Base-by-base conservation (phyloP, 2,888 invertebrate genomes). In the Parnassius apollo region DNA sequence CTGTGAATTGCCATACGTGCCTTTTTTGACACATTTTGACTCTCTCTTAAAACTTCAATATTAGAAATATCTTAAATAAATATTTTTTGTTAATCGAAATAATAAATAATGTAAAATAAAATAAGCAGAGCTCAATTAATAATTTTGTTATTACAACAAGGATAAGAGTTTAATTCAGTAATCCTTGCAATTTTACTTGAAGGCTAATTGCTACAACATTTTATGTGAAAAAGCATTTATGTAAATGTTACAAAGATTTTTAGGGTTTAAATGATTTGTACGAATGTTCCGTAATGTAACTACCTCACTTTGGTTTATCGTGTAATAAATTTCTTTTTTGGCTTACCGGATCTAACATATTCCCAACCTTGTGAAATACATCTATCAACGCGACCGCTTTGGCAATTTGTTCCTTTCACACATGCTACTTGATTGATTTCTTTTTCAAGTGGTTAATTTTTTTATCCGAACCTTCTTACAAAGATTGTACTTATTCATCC, bases 271-370 rank as follows among this genome's bases (percentile, higher is more conserved):
- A 49, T 4, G 8, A 49, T 49, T 12, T 49, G 18, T 7, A 13
- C 18, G 49, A 13, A 13, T 18, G 1, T 13, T 1, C 7, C 35
- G 35, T 35, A 35, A 35, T 7, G 35, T 35, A 35, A 35, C 35
- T 35, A 35, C 35, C 35, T 46, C 46, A 46, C 46, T 46, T 46
- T 46, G 46, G 46, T 35, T 46, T 42, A 48, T 42, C 58, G 35
- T 46, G 59, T 56, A 59, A 63, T 63, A 59, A 63, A 63, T 63
- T 59, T 63, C 63, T 59, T 56, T 56, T 59, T 35, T 59, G 63
- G 63, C 63, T 63, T 63, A 63, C 59, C 56, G 63, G 56, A 59
- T 63, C 63, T 56, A 63, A 63, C 63, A 56, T 63, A 63, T 63
- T 56, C 56, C 51, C 42, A 46, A 45, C 55, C 55, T 63, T 63